These are phyloP conservation scores for Torymus aiolomorphi DNA, from an alignment of 2,888 invertebrate species.

Conservation along the genomic window DNA sequence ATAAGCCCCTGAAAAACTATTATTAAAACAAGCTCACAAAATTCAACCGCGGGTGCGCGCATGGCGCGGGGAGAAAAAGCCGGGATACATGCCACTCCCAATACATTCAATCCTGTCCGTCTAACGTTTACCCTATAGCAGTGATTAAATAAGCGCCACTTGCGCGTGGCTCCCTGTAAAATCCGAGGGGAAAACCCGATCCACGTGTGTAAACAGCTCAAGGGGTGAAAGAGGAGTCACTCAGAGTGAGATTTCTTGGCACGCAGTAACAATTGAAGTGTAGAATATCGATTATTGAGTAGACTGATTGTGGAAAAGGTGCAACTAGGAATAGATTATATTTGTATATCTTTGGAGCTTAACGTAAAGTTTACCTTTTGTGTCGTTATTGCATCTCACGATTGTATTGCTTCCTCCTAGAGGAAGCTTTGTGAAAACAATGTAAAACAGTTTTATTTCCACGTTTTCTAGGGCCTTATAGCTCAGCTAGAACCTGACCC, in stretches of 20 bases:
- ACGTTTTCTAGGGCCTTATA: too few relatives aligned
- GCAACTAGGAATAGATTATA: too few relatives aligned
- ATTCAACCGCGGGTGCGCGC: not conserved
- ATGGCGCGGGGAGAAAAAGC: not conserved
- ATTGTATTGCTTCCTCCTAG: too few relatives aligned
- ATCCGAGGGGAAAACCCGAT: slow-evolving; percentile 12
- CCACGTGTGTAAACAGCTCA: slow-evolving; percentile 8
- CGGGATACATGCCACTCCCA: not conserved
- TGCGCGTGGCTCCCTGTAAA: not conserved
- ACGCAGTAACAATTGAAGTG: not conserved
- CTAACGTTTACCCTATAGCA: slow-evolving; percentile 17
- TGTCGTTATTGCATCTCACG: too few relatives aligned
- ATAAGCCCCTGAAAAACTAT: not conserved
- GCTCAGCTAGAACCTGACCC: too few relatives aligned
- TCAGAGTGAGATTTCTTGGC: not conserved
- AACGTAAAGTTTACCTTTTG: too few relatives aligned
- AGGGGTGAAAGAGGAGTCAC: slow-evolving; percentile 6
- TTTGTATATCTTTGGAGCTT: too few relatives aligned
- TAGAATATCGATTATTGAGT: too few relatives aligned
- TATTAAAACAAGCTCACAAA: slow-evolving; percentile 25
- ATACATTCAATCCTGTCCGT: not conserved
- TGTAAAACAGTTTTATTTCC: too few relatives aligned
- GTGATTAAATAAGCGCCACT: slow-evolving; percentile 32
- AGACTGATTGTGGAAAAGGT: too few relatives aligned
- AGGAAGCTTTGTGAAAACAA: too few relatives aligned